Percentiles rank a stretch among this genome's conserved stretches.
phyloP scores from a whole-genome alignment of 1,140 invertebrate genomes.

The Rhynchophorus ferrugineus region DNA sequence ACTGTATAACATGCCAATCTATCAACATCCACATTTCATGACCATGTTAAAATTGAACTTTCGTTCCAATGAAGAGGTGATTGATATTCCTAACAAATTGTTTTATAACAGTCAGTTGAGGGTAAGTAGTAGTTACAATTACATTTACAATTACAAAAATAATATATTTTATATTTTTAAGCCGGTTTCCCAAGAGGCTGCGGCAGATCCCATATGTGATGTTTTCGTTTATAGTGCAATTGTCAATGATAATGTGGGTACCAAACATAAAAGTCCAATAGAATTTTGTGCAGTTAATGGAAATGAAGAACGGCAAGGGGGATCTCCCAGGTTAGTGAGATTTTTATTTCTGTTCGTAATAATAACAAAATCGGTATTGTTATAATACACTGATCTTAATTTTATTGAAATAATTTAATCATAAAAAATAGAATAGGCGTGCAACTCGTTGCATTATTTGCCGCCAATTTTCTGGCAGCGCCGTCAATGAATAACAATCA shows the following conservation, averaged over 20 bases:
- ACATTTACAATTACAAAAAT: neutral
- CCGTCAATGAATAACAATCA: no score
- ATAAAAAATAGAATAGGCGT: no score
- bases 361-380: no score
- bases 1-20: conserved; percentile 29
- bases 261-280: no score
- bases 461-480: no score
- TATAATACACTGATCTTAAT: no score
- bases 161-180: no score
- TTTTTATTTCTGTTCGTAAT: neutral
- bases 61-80: conserved; percentile 32
- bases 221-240: no score
- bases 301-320: conserved; percentile 48
- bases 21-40: conserved; percentile 28
- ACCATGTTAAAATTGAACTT: conserved; percentile 37
- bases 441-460: no score
- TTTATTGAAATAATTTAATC: no score
- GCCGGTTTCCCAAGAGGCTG: neutral
- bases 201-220: neutral
- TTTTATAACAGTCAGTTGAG: conserved; percentile 33
- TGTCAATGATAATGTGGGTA: no score
- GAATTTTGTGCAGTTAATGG: conserved; percentile 44
- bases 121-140: conserved; percentile 10
- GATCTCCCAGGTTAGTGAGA: conserved; percentile 45
- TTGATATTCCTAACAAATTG: conserved; percentile 34